Evolutionary conservation across 30 jellyfish, hydroid and myxozoan genomes (phyloP).

Genomic region (Nemopilema nomurai): DNA sequence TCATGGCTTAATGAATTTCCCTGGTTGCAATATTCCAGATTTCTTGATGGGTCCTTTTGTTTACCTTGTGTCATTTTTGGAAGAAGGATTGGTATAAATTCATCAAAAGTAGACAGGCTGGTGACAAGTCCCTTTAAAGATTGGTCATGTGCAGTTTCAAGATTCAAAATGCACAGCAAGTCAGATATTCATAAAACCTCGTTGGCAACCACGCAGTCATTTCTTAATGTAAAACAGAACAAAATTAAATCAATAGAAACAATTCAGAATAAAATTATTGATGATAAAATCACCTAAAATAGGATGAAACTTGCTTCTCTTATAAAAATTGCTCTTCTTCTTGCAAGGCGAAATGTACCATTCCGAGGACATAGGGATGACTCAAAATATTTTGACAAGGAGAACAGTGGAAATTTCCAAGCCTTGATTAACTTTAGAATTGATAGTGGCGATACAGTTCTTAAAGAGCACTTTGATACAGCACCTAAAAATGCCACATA

Average conservation of each 20-base stretch:
- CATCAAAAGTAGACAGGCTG: slow-evolving; percentile 23
- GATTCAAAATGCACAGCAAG: slow-evolving; percentile 1
- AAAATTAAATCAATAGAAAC: slow-evolving; percentile 1
- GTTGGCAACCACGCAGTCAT: slow-evolving; percentile 14
- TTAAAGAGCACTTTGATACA: slow-evolving; percentile 20
- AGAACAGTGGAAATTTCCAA: slow-evolving; percentile 34
- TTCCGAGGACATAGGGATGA: slow-evolving; percentile 46
- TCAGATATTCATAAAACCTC: slow-evolving; percentile 36
- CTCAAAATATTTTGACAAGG: slow-evolving; percentile 11
- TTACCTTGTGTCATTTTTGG: slow-evolving; percentile 51
- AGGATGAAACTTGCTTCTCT: slow-evolving; percentile 6
- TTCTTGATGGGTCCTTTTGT: neutral
- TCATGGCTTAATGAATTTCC: neutral
- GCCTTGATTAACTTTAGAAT: slow-evolving; percentile 16
- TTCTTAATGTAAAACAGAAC: neutral
- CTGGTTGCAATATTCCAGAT: neutral
- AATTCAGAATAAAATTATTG: neutral
- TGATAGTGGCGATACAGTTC: slow-evolving; percentile 38
- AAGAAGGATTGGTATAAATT: slow-evolving; percentile 8
- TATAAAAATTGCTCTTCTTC: neutral
- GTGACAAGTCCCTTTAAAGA: slow-evolving; percentile 16
- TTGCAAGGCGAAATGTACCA: slow-evolving; percentile 21
- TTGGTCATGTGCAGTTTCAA: slow-evolving; percentile 24
- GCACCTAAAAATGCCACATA: slow-evolving; percentile 41
- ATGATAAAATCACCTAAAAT: neutral